Evolutionary conservation across 2,113 vertebrate genomes (phyloP).

Genomic region (Melospiza melodia): DNA sequence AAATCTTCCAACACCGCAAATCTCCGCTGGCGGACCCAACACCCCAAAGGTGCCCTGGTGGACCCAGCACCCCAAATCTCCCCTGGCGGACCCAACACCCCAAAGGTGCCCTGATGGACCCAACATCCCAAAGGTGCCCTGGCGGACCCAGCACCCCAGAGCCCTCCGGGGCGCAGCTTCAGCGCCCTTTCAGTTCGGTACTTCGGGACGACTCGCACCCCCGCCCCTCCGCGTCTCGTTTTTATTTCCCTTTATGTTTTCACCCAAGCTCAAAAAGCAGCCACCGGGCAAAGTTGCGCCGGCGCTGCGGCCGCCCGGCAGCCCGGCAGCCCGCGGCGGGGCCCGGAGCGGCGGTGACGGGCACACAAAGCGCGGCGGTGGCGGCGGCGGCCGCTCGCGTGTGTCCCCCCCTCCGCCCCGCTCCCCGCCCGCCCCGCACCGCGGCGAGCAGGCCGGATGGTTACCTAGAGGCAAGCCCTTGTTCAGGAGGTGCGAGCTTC

Average conservation of each 20-base stretch:
- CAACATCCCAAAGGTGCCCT: too few relatives aligned
- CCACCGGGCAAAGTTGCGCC: background rate
- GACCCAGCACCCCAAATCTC: too few relatives aligned
- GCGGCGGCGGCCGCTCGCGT: background rate
- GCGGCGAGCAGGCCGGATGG: background rate
- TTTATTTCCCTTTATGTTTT: background rate
- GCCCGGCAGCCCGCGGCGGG: background rate
- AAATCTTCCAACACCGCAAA: too few relatives aligned
- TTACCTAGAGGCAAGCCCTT: background rate
- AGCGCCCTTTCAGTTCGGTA: background rate
- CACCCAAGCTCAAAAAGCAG: background rate
- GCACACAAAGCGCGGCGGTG: background rate
- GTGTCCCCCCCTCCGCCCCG: background rate
- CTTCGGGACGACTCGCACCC: background rate
- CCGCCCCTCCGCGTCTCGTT: background rate
- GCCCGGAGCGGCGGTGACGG: background rate
- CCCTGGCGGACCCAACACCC: too few relatives aligned
- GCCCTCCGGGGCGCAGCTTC: background rate
- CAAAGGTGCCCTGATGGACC: too few relatives aligned
- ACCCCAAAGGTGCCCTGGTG: too few relatives aligned
- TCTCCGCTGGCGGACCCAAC: too few relatives aligned
- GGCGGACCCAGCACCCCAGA: too few relatives aligned
- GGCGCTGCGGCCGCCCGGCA: background rate
- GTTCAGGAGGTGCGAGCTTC: too few relatives aligned
- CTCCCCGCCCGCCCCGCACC: too few relatives aligned